Conservation (phyloP, 2,113 vertebrate genomes). For the Cynopterus brachyotis region DNA sequence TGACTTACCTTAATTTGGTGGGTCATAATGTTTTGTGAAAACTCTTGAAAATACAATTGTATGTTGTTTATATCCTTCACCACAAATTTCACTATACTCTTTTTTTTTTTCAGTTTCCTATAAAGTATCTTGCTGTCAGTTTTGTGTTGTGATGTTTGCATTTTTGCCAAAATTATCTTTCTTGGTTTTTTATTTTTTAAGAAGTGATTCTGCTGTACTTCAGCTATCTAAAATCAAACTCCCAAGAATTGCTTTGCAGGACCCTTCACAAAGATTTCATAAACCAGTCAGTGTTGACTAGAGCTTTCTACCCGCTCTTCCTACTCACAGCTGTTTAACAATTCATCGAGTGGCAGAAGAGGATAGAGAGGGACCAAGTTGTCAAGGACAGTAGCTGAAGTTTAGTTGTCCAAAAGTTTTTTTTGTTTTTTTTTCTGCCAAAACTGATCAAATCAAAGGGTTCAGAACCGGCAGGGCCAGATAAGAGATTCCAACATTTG, state of each 20-base stretch:
- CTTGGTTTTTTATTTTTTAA: background rate
- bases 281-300: background rate
- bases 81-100: background rate
- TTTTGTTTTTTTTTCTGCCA: background rate
- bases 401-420: background rate
- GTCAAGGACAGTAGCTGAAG: background rate
- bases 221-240: background rate
- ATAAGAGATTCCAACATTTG: background rate
- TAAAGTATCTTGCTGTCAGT: constrained; percentile 38
- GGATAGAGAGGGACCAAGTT: background rate
- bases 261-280: background rate
- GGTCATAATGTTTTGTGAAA: background rate
- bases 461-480: background rate
- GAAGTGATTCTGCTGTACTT: background rate
- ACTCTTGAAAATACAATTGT: background rate
- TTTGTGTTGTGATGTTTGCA: background rate
- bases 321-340: background rate
- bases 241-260: background rate
- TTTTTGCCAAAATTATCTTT: background rate
- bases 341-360: background rate
- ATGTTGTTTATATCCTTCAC: background rate
- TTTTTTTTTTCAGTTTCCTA: background rate
- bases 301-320: background rate
- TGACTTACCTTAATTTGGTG: background rate
- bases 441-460: background rate